These are phyloP conservation scores for Protobothrops flavoviridis DNA, from an alignment of 2,113 vertebrate species.

Conservation along the genomic window DNA sequence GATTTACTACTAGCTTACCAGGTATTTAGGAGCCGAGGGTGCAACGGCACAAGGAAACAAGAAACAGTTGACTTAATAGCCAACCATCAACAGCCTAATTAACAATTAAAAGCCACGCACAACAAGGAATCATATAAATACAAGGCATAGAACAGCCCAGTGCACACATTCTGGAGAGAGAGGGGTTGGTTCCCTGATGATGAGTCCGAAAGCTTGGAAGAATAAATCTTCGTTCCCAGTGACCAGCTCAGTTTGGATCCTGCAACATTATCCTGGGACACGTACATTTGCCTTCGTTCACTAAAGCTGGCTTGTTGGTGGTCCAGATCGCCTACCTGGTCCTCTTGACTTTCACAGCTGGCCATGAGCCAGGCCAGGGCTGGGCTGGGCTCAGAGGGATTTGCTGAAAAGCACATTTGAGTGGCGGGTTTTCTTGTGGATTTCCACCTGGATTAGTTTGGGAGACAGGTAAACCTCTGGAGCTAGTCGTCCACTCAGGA, in stretches of 20 bases:
- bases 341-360: background rate
- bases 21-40: background rate
- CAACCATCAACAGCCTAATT: background rate
- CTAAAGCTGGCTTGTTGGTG: background rate
- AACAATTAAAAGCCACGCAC: too few species aligned
- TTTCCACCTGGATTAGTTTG: background rate
- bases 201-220: background rate
- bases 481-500: background rate
- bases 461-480: background rate
- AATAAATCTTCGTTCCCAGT: background rate
- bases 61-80: background rate
- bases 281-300: too few species aligned
- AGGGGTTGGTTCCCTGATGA: too few species aligned
- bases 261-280: background rate
- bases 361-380: background rate
- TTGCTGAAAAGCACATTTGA: background rate
- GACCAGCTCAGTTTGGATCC: too few species aligned
- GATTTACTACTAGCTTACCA: background rate
- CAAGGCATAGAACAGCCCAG: too few species aligned
- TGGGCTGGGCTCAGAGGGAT: too few species aligned
- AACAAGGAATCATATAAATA: background rate
- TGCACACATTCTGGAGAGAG: too few species aligned
- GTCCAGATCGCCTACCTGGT: fast-evolving
- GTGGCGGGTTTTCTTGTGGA: background rate
- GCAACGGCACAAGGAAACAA: background rate